Evolutionary conservation across 2,888 invertebrate species (phyloP).

Genomic region (Mayetiola destructor): DNA sequence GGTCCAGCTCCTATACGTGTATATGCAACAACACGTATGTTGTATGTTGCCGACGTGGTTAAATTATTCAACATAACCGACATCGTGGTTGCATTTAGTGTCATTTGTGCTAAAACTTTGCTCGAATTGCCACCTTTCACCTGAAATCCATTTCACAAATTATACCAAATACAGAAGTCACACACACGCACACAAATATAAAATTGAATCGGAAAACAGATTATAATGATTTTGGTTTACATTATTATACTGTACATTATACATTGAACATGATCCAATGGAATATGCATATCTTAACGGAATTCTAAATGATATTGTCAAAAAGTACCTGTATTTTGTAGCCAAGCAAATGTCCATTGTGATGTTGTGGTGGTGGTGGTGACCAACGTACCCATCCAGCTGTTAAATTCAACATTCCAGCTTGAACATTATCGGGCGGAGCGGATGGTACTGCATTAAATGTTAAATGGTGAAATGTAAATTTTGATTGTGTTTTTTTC

Average conservation of each 20-base stretch:
- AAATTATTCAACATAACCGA: slow-evolving; percentile 81
- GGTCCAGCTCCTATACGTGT: slow-evolving; percentile 81
- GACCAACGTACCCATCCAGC: slow-evolving; percentile 48
- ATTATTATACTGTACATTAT: background rate
- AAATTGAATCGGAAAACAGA: no score
- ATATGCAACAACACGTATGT: slow-evolving; percentile 76
- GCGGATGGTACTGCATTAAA: slow-evolving; percentile 48
- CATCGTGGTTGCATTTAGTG: slow-evolving; percentile 75
- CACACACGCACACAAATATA: background rate
- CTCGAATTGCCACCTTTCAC: slow-evolving; percentile 35
- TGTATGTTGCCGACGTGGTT: slow-evolving; percentile 70
- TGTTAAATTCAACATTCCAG: slow-evolving; percentile 65
- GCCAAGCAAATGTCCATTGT: slow-evolving; percentile 49
- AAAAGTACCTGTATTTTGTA: slow-evolving; percentile 42
- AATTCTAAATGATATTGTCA: background rate
- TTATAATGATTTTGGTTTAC: background rate
- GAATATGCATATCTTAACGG: no score
- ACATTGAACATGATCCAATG: background rate
- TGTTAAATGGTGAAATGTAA: background rate
- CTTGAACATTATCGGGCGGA: slow-evolving; percentile 63
- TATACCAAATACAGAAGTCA: no score
- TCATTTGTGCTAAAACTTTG: slow-evolving; percentile 63
- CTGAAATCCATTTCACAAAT: slow-evolving; percentile 19
- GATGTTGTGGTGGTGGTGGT: slow-evolving; percentile 60
- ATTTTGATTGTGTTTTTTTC: background rate